A percentile compares a stretch with the other conserved stretches of the same genome.
These are phyloP conservation scores for Siderastrea radians DNA, from an alignment of 92 coral and sea anemone species.

Conservation along the genomic window DNA sequence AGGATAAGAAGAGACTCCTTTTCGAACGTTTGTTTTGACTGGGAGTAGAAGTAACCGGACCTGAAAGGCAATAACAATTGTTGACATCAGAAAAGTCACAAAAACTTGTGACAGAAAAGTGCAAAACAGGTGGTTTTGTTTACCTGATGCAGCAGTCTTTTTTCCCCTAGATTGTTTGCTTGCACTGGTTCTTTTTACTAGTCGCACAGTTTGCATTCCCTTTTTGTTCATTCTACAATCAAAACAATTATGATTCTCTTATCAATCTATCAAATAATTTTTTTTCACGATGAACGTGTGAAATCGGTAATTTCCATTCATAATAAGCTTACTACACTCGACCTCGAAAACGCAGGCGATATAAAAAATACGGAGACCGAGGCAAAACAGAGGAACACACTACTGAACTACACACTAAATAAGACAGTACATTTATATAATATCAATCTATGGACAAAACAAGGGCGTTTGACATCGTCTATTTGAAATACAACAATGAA, in stretches of 20 bases:
- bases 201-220: constrained; percentile 13
- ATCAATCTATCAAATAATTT: neutral
- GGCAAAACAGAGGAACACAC: neutral
- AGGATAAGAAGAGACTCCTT: neutral
- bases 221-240: constrained; percentile 12
- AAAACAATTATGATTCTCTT: neutral
- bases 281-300: neutral
- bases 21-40: neutral
- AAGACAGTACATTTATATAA: too few species aligned
- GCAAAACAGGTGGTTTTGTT: constrained; percentile 17
- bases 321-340: neutral
- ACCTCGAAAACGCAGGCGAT: neutral
- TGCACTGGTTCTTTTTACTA: constrained; percentile 1
- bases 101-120: neutral
- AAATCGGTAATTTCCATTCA: too few species aligned
- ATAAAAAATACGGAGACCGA: neutral
- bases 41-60: constrained; percentile 31
- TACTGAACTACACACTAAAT: neutral
- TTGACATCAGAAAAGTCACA: neutral
- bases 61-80: constrained; percentile 3
- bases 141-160: constrained; percentile 22
- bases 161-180: constrained; percentile 6
- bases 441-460: neutral
- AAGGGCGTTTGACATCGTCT: neutral
- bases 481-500: neutral